These are phyloP conservation scores for Pristionchus fissidentatus DNA, from an alignment of 2,888 invertebrate species.

Conservation along the genomic window DNA sequence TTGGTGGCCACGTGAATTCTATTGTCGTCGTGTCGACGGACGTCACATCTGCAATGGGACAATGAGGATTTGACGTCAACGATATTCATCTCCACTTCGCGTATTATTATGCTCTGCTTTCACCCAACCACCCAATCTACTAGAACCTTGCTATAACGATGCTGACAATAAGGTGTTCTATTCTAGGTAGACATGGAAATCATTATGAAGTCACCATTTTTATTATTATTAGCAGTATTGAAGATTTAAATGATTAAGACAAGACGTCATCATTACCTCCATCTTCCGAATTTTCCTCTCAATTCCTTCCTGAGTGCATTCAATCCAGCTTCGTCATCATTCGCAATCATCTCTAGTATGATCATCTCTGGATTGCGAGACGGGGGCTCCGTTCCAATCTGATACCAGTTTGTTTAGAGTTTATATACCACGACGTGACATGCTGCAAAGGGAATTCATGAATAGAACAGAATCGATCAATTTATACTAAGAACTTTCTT, in stretches of 20 bases:
- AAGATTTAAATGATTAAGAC: neutral
- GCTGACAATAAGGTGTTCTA: too few relatives aligned
- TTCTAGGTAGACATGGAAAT: neutral
- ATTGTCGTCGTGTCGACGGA: slow-evolving; percentile 35
- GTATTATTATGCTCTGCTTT: too few relatives aligned
- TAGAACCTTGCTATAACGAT: too few relatives aligned
- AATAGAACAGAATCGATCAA: too few relatives aligned
- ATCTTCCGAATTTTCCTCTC: slow-evolving; percentile 42
- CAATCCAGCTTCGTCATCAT: slow-evolving; percentile 36
- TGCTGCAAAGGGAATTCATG: too few relatives aligned
- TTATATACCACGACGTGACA: too few relatives aligned
- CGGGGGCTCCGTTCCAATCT: slow-evolving; percentile 43
- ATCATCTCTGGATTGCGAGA: slow-evolving; percentile 48
- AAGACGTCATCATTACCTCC: slow-evolving; percentile 15
- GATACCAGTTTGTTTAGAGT: neutral
- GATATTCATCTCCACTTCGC: neutral
- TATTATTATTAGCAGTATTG: neutral
- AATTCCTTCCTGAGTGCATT: slow-evolving; percentile 42
- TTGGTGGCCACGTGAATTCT: slow-evolving; percentile 46
- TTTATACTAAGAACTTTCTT: neutral
- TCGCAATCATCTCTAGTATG: slow-evolving; percentile 46
- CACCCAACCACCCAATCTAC: too few relatives aligned
- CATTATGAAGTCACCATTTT: neutral
- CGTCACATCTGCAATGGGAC: slow-evolving; percentile 46
- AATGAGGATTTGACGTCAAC: too few relatives aligned